These are phyloP conservation scores for Podarcis raffonei DNA, from an alignment of 2,113 vertebrate species.

Conservation along the genomic window DNA sequence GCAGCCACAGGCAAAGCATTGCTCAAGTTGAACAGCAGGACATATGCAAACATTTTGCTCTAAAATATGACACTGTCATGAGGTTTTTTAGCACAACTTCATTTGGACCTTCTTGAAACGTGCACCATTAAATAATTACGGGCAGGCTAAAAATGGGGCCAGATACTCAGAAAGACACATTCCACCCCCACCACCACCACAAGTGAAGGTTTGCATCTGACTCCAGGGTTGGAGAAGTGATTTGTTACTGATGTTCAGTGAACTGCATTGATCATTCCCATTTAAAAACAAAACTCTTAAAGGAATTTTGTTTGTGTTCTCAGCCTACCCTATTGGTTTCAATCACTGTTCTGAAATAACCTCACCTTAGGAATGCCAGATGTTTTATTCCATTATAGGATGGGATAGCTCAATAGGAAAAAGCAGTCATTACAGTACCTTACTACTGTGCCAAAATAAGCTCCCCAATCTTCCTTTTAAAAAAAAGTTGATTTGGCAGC, in stretches of 20 bases:
- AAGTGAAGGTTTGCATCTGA: not conserved
- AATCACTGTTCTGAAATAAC: not conserved
- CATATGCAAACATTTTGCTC: constrained; percentile 16
- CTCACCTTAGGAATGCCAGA: not conserved
- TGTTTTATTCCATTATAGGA: not conserved
- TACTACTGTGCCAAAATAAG: not conserved
- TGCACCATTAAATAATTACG: constrained; percentile 1
- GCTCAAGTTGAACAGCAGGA: constrained; percentile 17
- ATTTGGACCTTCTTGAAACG: constrained; percentile 10
- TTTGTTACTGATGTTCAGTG: not conserved
- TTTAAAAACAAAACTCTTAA: not conserved
- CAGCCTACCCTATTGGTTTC: not conserved
- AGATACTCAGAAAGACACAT: not conserved
- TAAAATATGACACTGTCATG: constrained; percentile 11
- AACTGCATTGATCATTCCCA: not conserved
- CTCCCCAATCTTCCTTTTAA: not conserved
- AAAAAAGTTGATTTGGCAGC: not conserved
- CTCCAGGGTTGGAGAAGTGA: not conserved
- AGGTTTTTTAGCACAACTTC: constrained; percentile 16
- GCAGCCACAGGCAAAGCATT: not conserved
- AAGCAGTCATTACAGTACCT: not conserved
- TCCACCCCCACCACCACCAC: not conserved
- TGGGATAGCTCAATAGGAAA: not conserved
- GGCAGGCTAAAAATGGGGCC: not conserved
- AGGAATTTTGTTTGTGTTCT: not conserved